A percentile compares a stretch with the other conserved stretches of the same genome.
phyloP scores from a whole-genome alignment of 2,888 invertebrate species.

The Ophion ventricosus region DNA sequence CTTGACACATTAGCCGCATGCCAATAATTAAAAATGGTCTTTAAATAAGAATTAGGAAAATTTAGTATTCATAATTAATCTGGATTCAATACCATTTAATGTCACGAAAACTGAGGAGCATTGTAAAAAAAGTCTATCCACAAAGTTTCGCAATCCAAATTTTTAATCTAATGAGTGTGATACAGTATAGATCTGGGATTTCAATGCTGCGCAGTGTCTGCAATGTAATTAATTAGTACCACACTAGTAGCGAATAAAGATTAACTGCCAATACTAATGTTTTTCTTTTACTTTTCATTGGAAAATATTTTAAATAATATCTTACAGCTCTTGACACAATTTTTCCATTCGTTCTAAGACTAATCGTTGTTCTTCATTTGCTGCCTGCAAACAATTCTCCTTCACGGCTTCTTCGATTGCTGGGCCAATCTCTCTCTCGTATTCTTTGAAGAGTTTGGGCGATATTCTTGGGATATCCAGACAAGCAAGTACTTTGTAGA shows the following conservation, averaged over 20 bases:
- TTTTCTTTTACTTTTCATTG: conserved; percentile 3
- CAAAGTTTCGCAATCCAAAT: too few species aligned
- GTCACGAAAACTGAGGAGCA: too few species aligned
- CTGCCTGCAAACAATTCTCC: neutral
- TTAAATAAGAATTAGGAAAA: too few species aligned
- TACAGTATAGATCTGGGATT: too few species aligned
- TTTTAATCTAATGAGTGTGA: too few species aligned
- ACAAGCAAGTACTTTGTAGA: neutral
- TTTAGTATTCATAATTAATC: too few species aligned
- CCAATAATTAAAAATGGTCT: too few species aligned
- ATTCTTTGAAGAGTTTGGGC: neutral
- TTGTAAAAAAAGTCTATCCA: too few species aligned
- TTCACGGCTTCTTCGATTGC: neutral
- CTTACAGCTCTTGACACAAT: conserved; percentile 5
- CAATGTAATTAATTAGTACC: neutral
- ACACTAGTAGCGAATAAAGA: neutral
- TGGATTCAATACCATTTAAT: too few species aligned
- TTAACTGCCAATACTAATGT: neutral
- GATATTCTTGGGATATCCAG: conserved; percentile 12
- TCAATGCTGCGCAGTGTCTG: neutral
- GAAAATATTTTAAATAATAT: neutral
- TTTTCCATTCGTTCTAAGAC: neutral
- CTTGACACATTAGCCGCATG: too few species aligned
- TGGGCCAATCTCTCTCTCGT: conserved; percentile 12
- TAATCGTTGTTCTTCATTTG: conserved; percentile 4